phyloP scores from a whole-genome alignment of 1,140 invertebrate genomes.

The Diabrotica virgifera region DNA sequence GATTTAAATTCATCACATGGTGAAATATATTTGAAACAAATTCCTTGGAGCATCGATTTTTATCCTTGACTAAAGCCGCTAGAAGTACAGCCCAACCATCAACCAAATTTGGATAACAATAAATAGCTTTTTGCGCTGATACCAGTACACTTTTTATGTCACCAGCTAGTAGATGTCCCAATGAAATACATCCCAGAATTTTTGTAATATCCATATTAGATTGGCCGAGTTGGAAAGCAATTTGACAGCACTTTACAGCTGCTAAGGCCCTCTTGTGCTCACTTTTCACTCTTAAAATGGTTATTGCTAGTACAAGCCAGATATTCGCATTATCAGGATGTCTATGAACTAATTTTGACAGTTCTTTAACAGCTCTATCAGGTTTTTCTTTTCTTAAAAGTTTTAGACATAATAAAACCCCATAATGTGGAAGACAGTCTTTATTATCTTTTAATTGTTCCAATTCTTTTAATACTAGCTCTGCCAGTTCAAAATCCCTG shows the following conservation, averaged over 20 bases:
- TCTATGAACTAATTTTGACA: conserved; percentile 40
- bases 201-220: conserved; percentile 38
- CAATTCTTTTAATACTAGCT: conserved; percentile 65
- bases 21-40: conserved; percentile 1
- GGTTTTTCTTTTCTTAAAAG: conserved; percentile 36
- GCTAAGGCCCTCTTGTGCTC: conserved; percentile 24
- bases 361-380: conserved; percentile 29
- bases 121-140: conserved; percentile 42
- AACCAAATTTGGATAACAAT: conserved; percentile 39
- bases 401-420: conserved; percentile 33
- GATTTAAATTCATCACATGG: not conserved
- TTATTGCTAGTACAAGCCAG: conserved; percentile 40
- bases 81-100: conserved; percentile 34
- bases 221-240: conserved; percentile 36
- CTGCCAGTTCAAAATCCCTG: conserved; percentile 58
- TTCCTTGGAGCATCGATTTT: not conserved
- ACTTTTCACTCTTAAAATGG: conserved; percentile 33
- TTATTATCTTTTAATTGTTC: conserved; percentile 36
- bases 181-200: conserved; percentile 18
- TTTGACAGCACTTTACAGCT: conserved; percentile 37
- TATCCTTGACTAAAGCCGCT: not conserved
- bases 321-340: conserved; percentile 36
- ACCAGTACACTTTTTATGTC: conserved; percentile 35
- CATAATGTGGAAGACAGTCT: conserved; percentile 38
- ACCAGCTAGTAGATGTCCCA: conserved; percentile 33